These are phyloP conservation scores for Poecile montanus DNA, from an alignment of 2,797 vertebrate genomes.

Conservation along the genomic window DNA sequence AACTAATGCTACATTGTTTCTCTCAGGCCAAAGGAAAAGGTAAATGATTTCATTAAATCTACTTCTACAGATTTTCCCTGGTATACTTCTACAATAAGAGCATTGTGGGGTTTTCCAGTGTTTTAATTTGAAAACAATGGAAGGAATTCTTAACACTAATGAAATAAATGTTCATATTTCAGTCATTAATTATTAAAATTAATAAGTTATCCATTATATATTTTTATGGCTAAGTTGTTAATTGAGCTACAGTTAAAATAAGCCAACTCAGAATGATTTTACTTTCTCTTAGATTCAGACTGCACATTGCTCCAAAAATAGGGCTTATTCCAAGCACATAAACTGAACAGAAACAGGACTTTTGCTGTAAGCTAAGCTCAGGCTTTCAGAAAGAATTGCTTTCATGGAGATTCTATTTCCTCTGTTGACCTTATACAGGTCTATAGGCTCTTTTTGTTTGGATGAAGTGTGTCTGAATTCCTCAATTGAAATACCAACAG, in stretches of 20 bases:
- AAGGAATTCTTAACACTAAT: neutral
- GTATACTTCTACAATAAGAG: neutral
- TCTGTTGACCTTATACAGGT: neutral
- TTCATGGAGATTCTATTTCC: neutral
- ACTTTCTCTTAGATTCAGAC: neutral
- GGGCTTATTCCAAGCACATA: neutral
- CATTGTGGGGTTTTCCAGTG: accelerated
- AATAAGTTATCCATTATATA: neutral
- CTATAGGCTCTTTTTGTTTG: neutral
- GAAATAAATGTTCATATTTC: neutral
- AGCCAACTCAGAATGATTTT: neutral
- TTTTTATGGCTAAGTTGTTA: neutral
- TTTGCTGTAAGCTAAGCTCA: neutral
- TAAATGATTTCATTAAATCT: neutral
- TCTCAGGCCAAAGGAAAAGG: neutral
- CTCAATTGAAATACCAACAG: neutral
- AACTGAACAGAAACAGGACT: neutral
- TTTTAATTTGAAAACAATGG: neutral
- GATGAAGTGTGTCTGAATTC: neutral
- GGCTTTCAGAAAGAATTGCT: neutral
- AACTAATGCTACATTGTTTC: neutral
- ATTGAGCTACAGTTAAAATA: neutral
- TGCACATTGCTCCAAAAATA: neutral
- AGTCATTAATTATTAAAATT: neutral
- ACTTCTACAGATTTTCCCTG: neutral